Evolutionary conservation across 1,140 invertebrate genomes (phyloP).

Genomic region (Asbolus verrucosus): DNA sequence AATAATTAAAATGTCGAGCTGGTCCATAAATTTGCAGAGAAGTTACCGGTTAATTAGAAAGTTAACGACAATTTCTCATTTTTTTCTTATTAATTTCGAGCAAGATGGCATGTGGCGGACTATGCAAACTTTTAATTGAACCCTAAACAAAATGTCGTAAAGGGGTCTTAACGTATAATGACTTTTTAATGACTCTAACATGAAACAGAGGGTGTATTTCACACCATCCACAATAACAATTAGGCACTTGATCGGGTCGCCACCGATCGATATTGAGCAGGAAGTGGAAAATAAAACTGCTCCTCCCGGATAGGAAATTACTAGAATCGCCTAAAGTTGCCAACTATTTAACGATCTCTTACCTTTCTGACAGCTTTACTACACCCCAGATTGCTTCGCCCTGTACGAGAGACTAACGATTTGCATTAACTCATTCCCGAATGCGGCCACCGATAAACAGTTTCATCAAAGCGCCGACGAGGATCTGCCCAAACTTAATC

Average conservation of each 20-base stretch:
- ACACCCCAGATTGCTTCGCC: constrained; percentile 9
- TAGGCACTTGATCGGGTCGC: constrained; percentile 26
- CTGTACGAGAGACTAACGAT: constrained; percentile 35
- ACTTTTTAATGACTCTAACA: constrained; percentile 40
- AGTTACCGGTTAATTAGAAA: constrained; percentile 13
- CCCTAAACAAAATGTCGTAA: constrained; percentile 29
- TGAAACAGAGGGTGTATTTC: constrained; percentile 39
- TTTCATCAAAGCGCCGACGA: no score
- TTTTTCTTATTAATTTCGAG: constrained; percentile 7
- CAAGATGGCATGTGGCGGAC: constrained; percentile 24
- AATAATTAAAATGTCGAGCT: background rate
- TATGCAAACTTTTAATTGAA: constrained; percentile 30
- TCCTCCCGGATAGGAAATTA: constrained; percentile 37
- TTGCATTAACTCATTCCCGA: constrained; percentile 23
- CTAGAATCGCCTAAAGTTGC: constrained; percentile 16
- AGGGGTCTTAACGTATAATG: constrained; percentile 19
- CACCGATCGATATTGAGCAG: constrained; percentile 20
- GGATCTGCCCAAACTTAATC: no score
- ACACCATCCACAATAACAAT: constrained; percentile 39
- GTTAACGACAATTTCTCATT: constrained; percentile 22
- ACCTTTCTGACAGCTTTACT: constrained; percentile 35
- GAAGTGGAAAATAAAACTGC: constrained; percentile 42
- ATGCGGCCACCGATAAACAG: no score
- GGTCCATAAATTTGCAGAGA: constrained; percentile 13
- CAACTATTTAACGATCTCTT: constrained; percentile 37